Evolutionary conservation across 37 sponge, comb jelly and placozoan genomes (phyloP), one percentile per base, ranked within the genome.

Genomic region (Crambe crambe): DNA sequence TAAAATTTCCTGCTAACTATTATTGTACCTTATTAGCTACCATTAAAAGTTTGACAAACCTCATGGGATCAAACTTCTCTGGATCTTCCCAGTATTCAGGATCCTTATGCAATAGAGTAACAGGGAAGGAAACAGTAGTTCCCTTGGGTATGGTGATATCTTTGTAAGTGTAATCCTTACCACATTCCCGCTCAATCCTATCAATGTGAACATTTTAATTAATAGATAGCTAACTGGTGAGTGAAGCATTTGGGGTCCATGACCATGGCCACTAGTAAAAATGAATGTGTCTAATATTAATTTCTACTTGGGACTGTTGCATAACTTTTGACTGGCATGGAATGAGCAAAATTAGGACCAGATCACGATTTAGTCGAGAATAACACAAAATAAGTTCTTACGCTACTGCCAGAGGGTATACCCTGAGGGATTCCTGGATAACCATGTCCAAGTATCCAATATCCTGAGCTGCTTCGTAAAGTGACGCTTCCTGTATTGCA

Each of bases 361-460:
- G n/a, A n/a, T n/a, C n/a, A n/a, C n/a, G n/a, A n/a, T n/a, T n/a
- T n/a, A n/a, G n/a, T n/a, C n/a, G n/a, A n/a, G n/a, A n/a, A n/a
- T n/a, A n/a, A n/a, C n/a, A n/a, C n/a, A n/a, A n/a, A 18, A 43
- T 40, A 42, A 23, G 12, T 41, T 40, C 6, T n/a, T 56, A 91
- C 92, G 22, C 78, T 66, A 86, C 64, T 56, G 74, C 91, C 32
- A 89, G 83, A 57, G 91, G 88, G 42, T 87, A 87, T 39, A 87
- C 41, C 32, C 95, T 80, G 37, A 94, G 74, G 63, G 95, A 87
- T 68, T 94, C 95, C 35, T 85, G 74, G 22, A 94, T 20, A 0
- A 88, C 86, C 88, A 86, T 81, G 32, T 90, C 91, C 47, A 94
- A 54, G 40, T 94, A 94, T 21, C 73, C 75, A 56, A 94, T 75